Conservation (phyloP, 1,140 invertebrate species). For the Formica selysi region DNA sequence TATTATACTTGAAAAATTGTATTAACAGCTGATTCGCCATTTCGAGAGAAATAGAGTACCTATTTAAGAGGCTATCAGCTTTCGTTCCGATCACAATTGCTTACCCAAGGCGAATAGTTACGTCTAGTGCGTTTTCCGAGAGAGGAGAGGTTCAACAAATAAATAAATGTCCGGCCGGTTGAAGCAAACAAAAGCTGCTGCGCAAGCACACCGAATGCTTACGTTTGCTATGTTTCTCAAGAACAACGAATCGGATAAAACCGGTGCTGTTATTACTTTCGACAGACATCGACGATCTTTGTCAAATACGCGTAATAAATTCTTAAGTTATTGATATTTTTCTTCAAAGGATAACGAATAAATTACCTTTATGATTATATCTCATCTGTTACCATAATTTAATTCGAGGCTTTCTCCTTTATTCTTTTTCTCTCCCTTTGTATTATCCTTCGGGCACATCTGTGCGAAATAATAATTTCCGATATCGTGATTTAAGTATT, state of each 20-base stretch:
- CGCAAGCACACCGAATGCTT: slow-evolving; percentile 36
- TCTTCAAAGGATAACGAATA: too few species aligned
- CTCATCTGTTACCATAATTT: too few species aligned
- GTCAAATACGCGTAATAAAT: slow-evolving; percentile 20
- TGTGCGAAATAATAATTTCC: too few species aligned
- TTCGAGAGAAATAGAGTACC: slow-evolving; percentile 12
- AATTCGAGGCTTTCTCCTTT: too few species aligned
- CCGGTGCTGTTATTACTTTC: slow-evolving; percentile 28
- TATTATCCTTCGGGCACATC: too few species aligned
- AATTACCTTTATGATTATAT: too few species aligned
- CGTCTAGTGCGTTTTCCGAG: slow-evolving; percentile 30
- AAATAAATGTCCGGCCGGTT: slow-evolving; percentile 53
- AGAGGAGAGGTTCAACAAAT: slow-evolving; percentile 30
- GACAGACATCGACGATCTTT: slow-evolving; percentile 34
- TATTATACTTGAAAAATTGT: not conserved
- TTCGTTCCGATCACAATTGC: slow-evolving; percentile 26
- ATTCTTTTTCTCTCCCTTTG: too few species aligned
- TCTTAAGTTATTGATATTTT: slow-evolving; percentile 11
- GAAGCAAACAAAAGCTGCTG: slow-evolving; percentile 33
- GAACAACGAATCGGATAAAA: slow-evolving; percentile 8
- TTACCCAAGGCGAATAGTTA: not conserved
- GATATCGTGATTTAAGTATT: too few species aligned
- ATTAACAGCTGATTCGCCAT: slow-evolving; percentile 6
- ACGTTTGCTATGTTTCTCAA: slow-evolving; percentile 24
- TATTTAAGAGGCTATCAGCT: not conserved